Evolutionary conservation across 2,888 invertebrate genomes (phyloP).

Genomic region (Muschampia plurimacula): DNA sequence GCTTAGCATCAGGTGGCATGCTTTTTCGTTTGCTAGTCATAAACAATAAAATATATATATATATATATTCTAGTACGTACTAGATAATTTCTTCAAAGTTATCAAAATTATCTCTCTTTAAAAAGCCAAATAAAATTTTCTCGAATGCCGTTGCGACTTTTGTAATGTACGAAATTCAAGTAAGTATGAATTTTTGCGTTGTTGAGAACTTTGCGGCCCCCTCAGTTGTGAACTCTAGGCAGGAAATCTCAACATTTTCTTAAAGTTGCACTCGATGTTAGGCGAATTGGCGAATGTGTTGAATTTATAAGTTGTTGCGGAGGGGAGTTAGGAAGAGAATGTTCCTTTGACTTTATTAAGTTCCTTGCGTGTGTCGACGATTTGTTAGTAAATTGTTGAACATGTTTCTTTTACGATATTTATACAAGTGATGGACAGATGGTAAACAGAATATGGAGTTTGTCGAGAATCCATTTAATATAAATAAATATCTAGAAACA

Average conservation of each 20-base stretch:
- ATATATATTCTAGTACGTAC: too few relatives aligned
- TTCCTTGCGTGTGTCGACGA: neutral
- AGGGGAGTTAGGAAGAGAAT: neutral
- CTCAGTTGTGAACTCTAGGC: neutral
- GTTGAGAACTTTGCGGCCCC: neutral
- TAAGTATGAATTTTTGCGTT: neutral
- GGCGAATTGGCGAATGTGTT: neutral
- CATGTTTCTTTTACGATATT: too few relatives aligned
- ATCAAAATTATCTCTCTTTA: neutral
- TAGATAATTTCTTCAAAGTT: too few relatives aligned
- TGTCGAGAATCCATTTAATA: too few relatives aligned
- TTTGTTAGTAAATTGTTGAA: too few relatives aligned
- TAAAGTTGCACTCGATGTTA: conserved; percentile 6
- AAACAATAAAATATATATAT: too few relatives aligned
- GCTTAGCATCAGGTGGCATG: too few relatives aligned
- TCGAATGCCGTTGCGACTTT: neutral
- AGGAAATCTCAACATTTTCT: conserved; percentile 16
- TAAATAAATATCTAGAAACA: too few relatives aligned
- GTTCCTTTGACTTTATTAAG: neutral
- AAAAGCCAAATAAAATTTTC: neutral
- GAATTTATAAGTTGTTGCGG: neutral
- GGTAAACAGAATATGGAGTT: too few relatives aligned
- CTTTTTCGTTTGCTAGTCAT: too few relatives aligned
- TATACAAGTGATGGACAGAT: too few relatives aligned
- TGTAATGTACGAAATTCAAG: neutral